Evolutionary conservation across 1,140 invertebrate genomes (phyloP).

Genomic region (Ips typographus): DNA sequence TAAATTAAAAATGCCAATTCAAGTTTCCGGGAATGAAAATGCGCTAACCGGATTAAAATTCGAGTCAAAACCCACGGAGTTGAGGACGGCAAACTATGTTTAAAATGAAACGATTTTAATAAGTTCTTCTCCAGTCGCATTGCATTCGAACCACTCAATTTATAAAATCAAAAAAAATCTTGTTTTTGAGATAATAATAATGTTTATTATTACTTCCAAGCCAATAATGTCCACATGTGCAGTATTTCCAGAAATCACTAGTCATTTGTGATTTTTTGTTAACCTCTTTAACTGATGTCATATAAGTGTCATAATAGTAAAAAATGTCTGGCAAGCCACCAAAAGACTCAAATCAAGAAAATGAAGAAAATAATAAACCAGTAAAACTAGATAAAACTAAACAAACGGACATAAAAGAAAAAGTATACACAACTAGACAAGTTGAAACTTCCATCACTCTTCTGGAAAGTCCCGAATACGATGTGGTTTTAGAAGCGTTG

Average conservation of each 20-base stretch:
- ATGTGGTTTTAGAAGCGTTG: slow-evolving; percentile 42
- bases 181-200: too few species aligned
- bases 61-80: slow-evolving; percentile 6
- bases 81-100: slow-evolving; percentile 13
- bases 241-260: too few species aligned
- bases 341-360: background rate
- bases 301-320: too few species aligned
- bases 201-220: too few species aligned
- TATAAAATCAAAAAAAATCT: too few species aligned
- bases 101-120: slow-evolving; percentile 11
- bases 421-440: slow-evolving; percentile 38
- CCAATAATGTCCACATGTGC: too few species aligned
- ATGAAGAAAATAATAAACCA: slow-evolving; percentile 2
- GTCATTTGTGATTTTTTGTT: too few species aligned
- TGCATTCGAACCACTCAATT: too few species aligned
- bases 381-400: slow-evolving; percentile 34
- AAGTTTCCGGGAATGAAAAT: slow-evolving; percentile 11
- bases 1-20: slow-evolving; percentile 22
- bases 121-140: background rate
- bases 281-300: too few species aligned
- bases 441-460: slow-evolving; percentile 44
- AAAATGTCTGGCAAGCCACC: background rate
- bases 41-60: slow-evolving; percentile 16
- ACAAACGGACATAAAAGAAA: slow-evolving; percentile 40
- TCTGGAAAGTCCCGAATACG: slow-evolving; percentile 41